Conservation (phyloP, 2,113 vertebrate genomes). For the Daubentonia madagascariensis region DNA sequence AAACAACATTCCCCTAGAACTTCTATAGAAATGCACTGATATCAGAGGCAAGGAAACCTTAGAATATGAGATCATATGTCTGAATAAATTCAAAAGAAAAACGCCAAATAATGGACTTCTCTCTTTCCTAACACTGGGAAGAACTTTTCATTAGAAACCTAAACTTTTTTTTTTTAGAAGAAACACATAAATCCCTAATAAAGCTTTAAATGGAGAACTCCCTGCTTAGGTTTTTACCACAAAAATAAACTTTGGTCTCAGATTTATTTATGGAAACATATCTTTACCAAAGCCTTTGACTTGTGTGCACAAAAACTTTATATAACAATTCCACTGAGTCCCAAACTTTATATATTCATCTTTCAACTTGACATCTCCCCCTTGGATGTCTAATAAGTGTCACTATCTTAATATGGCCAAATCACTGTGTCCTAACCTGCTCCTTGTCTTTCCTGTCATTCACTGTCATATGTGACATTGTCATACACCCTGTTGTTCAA, state of each 20-base stretch:
- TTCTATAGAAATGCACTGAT: not conserved
- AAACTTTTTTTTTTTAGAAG: not conserved
- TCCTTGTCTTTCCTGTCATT: not conserved
- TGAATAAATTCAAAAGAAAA: constrained; percentile 17
- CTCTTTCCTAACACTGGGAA: not conserved
- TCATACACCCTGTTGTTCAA: not conserved
- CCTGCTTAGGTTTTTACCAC: not conserved
- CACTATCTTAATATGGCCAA: not conserved
- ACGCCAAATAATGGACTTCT: not conserved
- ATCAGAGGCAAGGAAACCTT: not conserved
- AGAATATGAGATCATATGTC: not conserved
- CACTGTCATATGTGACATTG: not conserved
- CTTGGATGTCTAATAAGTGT: not conserved
- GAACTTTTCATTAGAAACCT: not conserved
- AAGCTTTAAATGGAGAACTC: not conserved
- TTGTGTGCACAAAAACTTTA: not conserved
- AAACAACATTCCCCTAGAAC: not conserved
- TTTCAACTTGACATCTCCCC: not conserved
- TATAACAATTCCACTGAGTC: not conserved
- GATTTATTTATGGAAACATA: not conserved
- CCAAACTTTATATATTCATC: not conserved
- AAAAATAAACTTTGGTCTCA: not conserved
- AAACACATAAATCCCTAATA: not conserved
- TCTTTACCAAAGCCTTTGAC: not conserved
- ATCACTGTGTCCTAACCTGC: not conserved